phyloP scores from a whole-genome alignment of 2,797 vertebrate species.

The Orientallactaga sibirica region DNA sequence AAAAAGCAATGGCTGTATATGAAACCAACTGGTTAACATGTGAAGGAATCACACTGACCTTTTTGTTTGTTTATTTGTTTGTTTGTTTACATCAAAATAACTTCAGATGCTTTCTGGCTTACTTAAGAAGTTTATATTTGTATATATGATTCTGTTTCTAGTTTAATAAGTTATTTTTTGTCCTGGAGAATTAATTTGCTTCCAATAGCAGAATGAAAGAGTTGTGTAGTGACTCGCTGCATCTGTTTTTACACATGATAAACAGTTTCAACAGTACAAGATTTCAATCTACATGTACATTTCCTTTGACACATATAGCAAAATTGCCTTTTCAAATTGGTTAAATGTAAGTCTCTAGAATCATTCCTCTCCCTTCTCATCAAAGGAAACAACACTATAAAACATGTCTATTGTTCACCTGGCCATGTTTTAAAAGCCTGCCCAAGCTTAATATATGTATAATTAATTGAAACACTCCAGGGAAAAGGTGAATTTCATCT shows the following conservation, averaged over 20 bases:
- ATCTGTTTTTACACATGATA: not conserved
- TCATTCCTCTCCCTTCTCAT: not conserved
- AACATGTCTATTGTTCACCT: not conserved
- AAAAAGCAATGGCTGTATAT: not conserved
- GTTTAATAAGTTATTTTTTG: not conserved
- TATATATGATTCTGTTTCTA: conserved; percentile 17
- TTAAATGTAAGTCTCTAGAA: not conserved
- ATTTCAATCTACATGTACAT: not conserved
- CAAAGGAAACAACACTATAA: conserved; percentile 15
- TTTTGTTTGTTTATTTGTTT: not conserved
- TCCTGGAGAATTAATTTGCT: conserved; percentile 27
- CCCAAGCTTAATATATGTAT: too few species aligned
- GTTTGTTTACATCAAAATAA: not conserved
- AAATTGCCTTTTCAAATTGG: not conserved
- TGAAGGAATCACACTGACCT: not conserved
- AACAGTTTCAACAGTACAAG: not conserved
- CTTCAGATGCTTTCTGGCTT: not conserved
- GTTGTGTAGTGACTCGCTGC: not conserved
- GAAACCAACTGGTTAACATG: not conserved
- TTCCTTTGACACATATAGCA: not conserved
- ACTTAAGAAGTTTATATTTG: not conserved
- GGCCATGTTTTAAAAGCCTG: not conserved
- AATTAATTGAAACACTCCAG: conserved; percentile 41
- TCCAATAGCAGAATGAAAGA: not conserved
- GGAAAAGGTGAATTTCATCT: conserved; percentile 39